phyloP scores from a whole-genome alignment of 2,888 invertebrate species.

The Zelleria hepariella region DNA sequence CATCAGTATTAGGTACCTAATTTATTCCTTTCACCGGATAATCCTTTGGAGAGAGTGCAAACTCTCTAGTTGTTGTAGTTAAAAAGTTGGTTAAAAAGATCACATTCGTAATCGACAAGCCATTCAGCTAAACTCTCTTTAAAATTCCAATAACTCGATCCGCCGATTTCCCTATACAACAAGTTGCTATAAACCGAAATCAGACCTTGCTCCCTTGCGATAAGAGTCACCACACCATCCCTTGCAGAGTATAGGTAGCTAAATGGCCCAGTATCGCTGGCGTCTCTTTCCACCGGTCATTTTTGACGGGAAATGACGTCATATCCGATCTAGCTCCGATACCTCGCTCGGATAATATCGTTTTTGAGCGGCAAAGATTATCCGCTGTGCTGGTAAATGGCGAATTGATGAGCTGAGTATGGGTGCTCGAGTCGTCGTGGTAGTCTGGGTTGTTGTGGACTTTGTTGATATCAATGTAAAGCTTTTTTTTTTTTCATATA shows the following conservation, averaged over 20 bases:
- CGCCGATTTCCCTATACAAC: not conserved
- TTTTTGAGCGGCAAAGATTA: slow-evolving; percentile 6
- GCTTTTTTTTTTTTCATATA: too few relatives aligned
- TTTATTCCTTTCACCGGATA: too few relatives aligned
- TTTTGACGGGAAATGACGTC: slow-evolving; percentile 63
- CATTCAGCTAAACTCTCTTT: too few relatives aligned
- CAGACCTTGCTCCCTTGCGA: not conserved
- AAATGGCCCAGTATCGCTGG: slow-evolving; percentile 31
- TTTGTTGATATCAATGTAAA: too few relatives aligned
- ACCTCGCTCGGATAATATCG: slow-evolving; percentile 30
- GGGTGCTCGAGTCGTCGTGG: too few relatives aligned
- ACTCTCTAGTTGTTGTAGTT: too few relatives aligned
- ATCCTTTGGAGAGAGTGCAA: too few relatives aligned
- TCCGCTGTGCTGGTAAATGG: not conserved
- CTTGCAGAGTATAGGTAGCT: not conserved
- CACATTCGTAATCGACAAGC: too few relatives aligned
- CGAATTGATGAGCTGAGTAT: not conserved
- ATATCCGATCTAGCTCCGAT: slow-evolving; percentile 58
- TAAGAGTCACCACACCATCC: not conserved
- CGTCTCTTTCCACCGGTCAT: slow-evolving; percentile 44
- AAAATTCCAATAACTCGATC: too few relatives aligned
- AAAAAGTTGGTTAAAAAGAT: too few relatives aligned
- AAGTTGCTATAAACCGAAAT: not conserved
- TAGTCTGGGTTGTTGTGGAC: too few relatives aligned
- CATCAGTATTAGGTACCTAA: too few relatives aligned